A percentile compares a stretch with the other conserved stretches of the same genome.
phyloP scores from a whole-genome alignment of 2,888 invertebrate species.

The Zaprionus lineosus region DNA sequence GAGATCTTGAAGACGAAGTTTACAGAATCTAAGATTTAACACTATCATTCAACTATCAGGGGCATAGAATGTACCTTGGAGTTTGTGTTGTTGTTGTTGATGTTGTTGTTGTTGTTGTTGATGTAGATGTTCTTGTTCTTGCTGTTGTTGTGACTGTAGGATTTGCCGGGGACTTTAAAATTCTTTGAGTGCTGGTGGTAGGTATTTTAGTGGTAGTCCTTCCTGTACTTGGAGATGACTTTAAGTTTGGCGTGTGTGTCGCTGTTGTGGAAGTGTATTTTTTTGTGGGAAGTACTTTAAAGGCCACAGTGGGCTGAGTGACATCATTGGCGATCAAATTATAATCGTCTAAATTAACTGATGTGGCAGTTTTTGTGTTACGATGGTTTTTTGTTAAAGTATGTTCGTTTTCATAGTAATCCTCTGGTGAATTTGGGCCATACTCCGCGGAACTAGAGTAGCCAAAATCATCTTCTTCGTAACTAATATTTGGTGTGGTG shows the following conservation, averaged over 20 bases:
- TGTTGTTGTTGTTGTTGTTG: conserved; percentile 43
- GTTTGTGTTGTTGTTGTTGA: conserved; percentile 42
- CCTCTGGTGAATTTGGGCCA: conserved; percentile 41
- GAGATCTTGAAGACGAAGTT: conserved; percentile 8
- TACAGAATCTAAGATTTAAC: conserved; percentile 5
- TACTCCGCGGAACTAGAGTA: conserved; percentile 64
- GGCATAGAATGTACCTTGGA: conserved; percentile 49
- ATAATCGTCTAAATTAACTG: conserved; percentile 65
- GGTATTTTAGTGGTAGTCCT: conserved; percentile 66
- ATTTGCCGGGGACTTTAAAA: conserved; percentile 43
- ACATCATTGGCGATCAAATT: conserved; percentile 67
- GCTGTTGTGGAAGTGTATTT: conserved; percentile 71
- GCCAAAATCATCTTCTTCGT: conserved; percentile 54
- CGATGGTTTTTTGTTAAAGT: too few species aligned
- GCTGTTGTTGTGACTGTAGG: conserved; percentile 40
- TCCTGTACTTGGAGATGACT: conserved; percentile 31
- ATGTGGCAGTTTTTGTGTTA: conserved; percentile 40
- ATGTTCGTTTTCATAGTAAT: conserved; percentile 50
- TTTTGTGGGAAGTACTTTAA: conserved; percentile 20
- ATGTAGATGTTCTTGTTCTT: conserved; percentile 44
- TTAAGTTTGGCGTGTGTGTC: conserved; percentile 23
- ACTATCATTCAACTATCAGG: conserved; percentile 9
- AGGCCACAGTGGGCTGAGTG: conserved; percentile 9
- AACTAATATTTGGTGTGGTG: conserved; percentile 43
- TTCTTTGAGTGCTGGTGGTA: conserved; percentile 81